phyloP scores from a whole-genome alignment of 2,888 invertebrate genomes.

The Archaeoteleia sp. region DNA sequence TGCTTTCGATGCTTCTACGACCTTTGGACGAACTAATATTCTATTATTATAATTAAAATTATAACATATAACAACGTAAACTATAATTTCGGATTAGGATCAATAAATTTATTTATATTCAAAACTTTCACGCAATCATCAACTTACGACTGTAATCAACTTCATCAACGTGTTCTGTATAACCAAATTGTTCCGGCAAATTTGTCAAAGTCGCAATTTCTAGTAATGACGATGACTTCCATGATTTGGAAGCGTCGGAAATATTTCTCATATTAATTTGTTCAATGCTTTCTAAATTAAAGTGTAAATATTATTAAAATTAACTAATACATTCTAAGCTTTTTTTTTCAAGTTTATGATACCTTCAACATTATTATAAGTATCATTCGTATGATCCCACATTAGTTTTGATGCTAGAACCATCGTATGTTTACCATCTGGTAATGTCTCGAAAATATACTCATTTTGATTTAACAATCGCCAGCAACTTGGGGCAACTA shows the following conservation, averaged over 20 bases:
- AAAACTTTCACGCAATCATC: slow-evolving; percentile 1
- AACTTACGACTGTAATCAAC: slow-evolving; percentile 65
- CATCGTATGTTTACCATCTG: slow-evolving; percentile 77
- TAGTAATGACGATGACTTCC: no score
- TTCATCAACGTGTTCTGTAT: no score
- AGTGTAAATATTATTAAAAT: no score
- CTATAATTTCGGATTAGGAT: no score
- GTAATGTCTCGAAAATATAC: slow-evolving; percentile 77
- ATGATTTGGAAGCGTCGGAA: no score
- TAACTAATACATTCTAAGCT: no score
- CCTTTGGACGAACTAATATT: slow-evolving; percentile 75
- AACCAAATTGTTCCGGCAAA: no score
- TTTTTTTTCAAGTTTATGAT: no score
- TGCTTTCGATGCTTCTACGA: slow-evolving; percentile 73
- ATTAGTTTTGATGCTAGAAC: slow-evolving; percentile 62
- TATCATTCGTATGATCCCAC: slow-evolving; percentile 62
- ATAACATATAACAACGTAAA: no score
- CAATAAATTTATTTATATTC: background rate
- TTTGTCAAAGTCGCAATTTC: no score
- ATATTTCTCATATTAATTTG: no score
- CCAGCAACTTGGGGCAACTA: slow-evolving; percentile 79
- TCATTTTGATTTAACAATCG: slow-evolving; percentile 79
- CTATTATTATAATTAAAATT: background rate
- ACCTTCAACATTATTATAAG: slow-evolving; percentile 44
- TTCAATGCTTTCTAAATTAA: no score